These are phyloP conservation scores for Heteromyza rotundicornis DNA, from an alignment of 2,888 invertebrate species.

Conservation along the genomic window DNA sequence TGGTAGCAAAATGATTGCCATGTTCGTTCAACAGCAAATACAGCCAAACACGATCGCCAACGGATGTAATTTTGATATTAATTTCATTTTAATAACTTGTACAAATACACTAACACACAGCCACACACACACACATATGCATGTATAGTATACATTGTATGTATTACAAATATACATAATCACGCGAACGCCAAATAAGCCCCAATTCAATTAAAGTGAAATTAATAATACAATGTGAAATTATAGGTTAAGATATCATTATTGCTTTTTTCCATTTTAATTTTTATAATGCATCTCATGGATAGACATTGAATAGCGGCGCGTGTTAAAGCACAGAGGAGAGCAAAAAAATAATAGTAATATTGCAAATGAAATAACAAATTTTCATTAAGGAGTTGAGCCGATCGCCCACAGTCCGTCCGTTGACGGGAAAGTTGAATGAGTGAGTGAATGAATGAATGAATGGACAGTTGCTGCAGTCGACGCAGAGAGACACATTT, in stretches of 20 bases:
- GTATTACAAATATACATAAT: neutral
- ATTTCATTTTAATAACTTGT: slow-evolving; percentile 32
- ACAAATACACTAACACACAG: neutral
- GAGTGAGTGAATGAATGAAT: neutral
- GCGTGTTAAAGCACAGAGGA: neutral
- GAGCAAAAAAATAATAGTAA: neutral
- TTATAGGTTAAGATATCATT: slow-evolving; percentile 21
- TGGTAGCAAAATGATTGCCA: neutral
- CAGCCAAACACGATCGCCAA: neutral
- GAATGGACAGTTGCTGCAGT: neutral
- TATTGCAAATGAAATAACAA: neutral
- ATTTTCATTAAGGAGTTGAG: neutral
- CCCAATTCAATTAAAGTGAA: slow-evolving; percentile 27
- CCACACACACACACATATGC: neutral
- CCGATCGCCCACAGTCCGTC: neutral
- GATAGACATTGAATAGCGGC: neutral
- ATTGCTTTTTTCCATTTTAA: neutral
- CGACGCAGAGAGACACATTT: too few species aligned
- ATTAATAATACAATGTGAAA: slow-evolving; percentile 28
- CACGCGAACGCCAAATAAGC: neutral
- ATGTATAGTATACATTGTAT: too few species aligned
- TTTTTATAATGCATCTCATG: neutral
- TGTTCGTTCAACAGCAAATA: neutral
- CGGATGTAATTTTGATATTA: slow-evolving; percentile 30
- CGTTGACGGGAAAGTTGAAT: neutral